Evolutionary conservation across 2,113 vertebrate genomes (phyloP).

Genomic region (Cettia cetti): DNA sequence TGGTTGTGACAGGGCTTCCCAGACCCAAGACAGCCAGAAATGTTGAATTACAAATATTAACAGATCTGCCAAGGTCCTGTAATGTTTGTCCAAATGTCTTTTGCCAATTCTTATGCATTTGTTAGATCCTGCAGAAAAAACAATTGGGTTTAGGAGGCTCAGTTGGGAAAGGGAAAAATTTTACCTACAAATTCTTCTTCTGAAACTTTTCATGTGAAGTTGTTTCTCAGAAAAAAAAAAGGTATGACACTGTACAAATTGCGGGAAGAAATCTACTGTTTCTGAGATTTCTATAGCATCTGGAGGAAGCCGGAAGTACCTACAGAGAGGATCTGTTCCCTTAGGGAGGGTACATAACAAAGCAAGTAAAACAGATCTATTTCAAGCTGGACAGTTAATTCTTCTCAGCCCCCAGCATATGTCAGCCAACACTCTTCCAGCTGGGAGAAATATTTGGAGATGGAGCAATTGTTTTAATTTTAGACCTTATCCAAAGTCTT

Average conservation of each 20-base stretch:
- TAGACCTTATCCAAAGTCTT: not conserved
- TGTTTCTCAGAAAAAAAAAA: not conserved
- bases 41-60: not conserved
- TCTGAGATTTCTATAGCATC: not conserved
- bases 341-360: not conserved
- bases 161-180: not conserved
- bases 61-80: not conserved
- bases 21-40: not conserved
- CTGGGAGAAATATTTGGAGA: not conserved
- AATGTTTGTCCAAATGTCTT: not conserved
- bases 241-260: not conserved
- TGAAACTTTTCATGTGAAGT: not conserved
- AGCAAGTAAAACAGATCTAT: not conserved
- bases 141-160: not conserved
- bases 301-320: not conserved
- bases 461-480: not conserved
- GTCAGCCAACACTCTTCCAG: not conserved
- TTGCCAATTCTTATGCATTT: not conserved
- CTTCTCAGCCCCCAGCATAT: not conserved
- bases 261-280: not conserved
- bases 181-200: not conserved
- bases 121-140: not conserved
- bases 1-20: not conserved
- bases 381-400: not conserved
- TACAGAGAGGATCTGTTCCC: not conserved